These are phyloP conservation scores for Rhinogobius similis DNA, from an alignment of 2,113 vertebrate genomes.

Conservation along the genomic window DNA sequence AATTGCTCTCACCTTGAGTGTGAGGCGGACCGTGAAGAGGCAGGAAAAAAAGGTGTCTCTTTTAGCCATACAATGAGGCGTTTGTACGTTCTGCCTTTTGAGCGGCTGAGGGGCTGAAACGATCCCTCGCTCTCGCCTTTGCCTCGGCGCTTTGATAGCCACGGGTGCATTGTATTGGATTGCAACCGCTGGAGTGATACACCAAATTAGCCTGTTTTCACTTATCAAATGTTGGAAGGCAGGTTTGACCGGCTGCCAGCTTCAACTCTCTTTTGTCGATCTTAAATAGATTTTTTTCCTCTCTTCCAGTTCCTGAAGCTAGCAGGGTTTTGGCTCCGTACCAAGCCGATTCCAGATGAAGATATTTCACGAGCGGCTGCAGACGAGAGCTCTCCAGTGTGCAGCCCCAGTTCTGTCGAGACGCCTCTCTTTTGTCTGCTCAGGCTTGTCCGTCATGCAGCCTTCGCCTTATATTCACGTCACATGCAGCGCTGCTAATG, in stretches of 20 bases:
- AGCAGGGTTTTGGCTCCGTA: constrained; percentile 55
- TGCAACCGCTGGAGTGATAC: constrained; percentile 48
- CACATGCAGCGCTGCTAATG: constrained; percentile 22
- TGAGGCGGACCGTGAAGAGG: constrained; percentile 17
- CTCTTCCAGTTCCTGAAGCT: constrained; percentile 63
- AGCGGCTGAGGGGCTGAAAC: constrained; percentile 41
- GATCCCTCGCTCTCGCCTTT: constrained; percentile 32
- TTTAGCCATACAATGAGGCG: constrained; percentile 30
- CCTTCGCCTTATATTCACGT: constrained; percentile 18
- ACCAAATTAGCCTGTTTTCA: constrained; percentile 64
- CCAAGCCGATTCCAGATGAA: constrained; percentile 69
- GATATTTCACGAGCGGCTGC: constrained; percentile 64
- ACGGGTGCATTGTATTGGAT: constrained; percentile 61
- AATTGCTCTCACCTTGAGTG: constrained; percentile 60
- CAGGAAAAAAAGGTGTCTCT: background rate
- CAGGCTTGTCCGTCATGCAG: constrained; percentile 54
- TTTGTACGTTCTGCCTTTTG: constrained; percentile 27
- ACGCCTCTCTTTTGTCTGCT: constrained; percentile 52
- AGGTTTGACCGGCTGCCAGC: constrained; percentile 67
- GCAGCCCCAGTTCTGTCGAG: constrained; percentile 66
- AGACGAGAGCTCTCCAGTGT: constrained; percentile 64
- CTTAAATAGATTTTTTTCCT: constrained; percentile 56
- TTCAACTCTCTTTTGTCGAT: constrained; percentile 43
- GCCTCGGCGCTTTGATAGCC: constrained; percentile 52
- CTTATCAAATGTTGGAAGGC: constrained; percentile 58